A percentile compares a stretch with the other conserved stretches of the same genome.
Conservation (phyloP, 2,797 vertebrate genomes). For the Neostethus bicornis region DNA sequence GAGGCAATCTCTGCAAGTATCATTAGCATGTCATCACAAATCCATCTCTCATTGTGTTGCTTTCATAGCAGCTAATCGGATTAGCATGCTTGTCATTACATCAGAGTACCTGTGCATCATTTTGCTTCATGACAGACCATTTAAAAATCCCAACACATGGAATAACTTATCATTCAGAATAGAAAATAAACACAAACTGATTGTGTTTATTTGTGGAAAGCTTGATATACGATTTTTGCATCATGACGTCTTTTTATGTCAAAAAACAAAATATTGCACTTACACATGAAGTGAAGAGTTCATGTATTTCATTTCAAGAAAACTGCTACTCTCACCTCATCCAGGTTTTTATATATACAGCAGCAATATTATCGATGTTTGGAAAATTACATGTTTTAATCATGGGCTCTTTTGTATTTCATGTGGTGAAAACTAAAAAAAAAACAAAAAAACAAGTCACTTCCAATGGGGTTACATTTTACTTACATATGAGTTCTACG, state of each 20-base stretch:
- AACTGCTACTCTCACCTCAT: too few species aligned
- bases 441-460: too few species aligned
- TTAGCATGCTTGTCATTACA: conserved; percentile 54
- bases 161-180: conserved; percentile 38
- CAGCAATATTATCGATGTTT: too few species aligned
- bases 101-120: conserved; percentile 55
- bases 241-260: conserved; percentile 46
- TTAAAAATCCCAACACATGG: conserved; percentile 51
- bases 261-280: background rate
- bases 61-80: conserved; percentile 53
- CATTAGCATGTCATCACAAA: conserved; percentile 35
- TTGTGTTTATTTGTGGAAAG: conserved; percentile 45
- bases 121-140: conserved; percentile 33
- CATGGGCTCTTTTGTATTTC: too few species aligned
- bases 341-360: too few species aligned
- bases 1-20: conserved; percentile 31
- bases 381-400: too few species aligned
- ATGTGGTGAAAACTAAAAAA: too few species aligned
- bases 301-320: too few species aligned
- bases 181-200: conserved; percentile 27
- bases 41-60: conserved; percentile 18
- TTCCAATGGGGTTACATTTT: too few species aligned
- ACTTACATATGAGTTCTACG: too few species aligned
- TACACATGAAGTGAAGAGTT: too few species aligned
- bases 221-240: conserved; percentile 36